Percentiles rank a stretch among this genome's conserved stretches.
These are phyloP conservation scores for Procambarus virginalis DNA, from an alignment of 1,140 invertebrate species.

Conservation along the genomic window DNA sequence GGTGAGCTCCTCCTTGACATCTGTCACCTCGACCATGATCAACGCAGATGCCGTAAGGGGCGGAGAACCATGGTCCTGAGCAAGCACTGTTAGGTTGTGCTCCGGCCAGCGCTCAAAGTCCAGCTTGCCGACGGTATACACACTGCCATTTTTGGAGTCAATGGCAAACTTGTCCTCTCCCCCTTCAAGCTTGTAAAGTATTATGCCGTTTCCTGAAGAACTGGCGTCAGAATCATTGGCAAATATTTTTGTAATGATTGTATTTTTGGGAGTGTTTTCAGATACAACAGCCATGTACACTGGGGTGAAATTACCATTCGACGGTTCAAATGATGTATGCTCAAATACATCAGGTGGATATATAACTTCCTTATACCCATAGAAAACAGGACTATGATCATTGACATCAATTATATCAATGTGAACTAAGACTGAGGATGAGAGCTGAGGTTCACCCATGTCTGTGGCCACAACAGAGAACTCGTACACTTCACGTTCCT, in stretches of 20 bases:
- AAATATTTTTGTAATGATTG: conserved; percentile 18
- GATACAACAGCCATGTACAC: conserved; percentile 23
- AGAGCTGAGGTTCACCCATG: conserved; percentile 43
- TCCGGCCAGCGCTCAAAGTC: conserved; percentile 51
- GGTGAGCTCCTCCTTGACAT: conserved; percentile 50
- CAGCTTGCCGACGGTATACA: conserved; percentile 50
- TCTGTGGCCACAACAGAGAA: conserved; percentile 51
- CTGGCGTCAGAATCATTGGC: conserved; percentile 55
- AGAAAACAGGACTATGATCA: conserved; percentile 46
- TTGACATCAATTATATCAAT: conserved; percentile 55
- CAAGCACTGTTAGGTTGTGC: conserved; percentile 43
- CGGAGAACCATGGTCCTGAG: conserved; percentile 48
- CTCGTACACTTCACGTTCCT: conserved; percentile 49
- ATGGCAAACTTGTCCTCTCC: conserved; percentile 60
- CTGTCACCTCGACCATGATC: conserved; percentile 33
- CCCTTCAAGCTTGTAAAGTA: conserved; percentile 54
- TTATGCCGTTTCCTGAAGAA: conserved; percentile 48
- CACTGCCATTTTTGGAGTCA: conserved; percentile 51
- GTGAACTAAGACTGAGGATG: conserved; percentile 52
- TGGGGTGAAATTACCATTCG: conserved; percentile 14
- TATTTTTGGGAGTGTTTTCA: conserved; percentile 29
- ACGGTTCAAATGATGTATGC: not conserved
- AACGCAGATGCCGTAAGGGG: conserved; percentile 39
- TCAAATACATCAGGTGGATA: not conserved
- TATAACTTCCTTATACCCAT: conserved; percentile 39